Evolutionary conservation across 1,140 invertebrate genomes (phyloP).

Genomic region (Coelopa frigida): DNA sequence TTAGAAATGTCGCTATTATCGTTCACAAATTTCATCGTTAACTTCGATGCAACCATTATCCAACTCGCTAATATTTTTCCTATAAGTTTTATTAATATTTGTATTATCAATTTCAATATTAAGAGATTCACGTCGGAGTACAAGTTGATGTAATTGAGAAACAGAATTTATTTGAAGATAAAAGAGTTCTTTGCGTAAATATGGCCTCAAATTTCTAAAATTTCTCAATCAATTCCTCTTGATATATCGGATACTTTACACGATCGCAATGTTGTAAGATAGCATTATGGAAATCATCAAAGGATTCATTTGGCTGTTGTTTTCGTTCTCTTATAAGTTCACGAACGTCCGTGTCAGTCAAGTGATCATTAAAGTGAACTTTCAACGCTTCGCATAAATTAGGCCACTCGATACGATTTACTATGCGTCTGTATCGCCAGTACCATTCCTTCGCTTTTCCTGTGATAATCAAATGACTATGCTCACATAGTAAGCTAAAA

Average conservation of each 20-base stretch:
- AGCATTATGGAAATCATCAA: slow-evolving; percentile 4
- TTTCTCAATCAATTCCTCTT: neutral
- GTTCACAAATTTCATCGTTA: no score
- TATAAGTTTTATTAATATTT: no score
- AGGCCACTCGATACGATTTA: neutral
- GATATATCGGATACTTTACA: neutral
- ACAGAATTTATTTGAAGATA: slow-evolving; percentile 2
- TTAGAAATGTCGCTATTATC: no score
- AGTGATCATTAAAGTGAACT: neutral
- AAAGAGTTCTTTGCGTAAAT: neutral
- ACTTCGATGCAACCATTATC: no score
- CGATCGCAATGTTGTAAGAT: neutral
- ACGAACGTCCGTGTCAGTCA: neutral
- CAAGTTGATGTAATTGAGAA: no score
- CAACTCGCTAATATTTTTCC: no score
- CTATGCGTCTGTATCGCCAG: neutral
- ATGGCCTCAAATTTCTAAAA: neutral
- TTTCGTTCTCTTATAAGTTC: slow-evolving; percentile 4
- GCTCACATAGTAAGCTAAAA: neutral
- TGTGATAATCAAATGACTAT: neutral
- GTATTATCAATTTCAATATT: no score
- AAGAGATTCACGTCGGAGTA: no score
- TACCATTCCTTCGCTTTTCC: slow-evolving; percentile 4
- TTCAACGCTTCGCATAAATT: neutral
- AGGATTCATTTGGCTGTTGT: neutral